A percentile compares a stretch with the other conserved stretches of the same genome.
Conservation (phyloP, 1,140 invertebrate genomes). For the Caenorhabditis briggsae region DNA sequence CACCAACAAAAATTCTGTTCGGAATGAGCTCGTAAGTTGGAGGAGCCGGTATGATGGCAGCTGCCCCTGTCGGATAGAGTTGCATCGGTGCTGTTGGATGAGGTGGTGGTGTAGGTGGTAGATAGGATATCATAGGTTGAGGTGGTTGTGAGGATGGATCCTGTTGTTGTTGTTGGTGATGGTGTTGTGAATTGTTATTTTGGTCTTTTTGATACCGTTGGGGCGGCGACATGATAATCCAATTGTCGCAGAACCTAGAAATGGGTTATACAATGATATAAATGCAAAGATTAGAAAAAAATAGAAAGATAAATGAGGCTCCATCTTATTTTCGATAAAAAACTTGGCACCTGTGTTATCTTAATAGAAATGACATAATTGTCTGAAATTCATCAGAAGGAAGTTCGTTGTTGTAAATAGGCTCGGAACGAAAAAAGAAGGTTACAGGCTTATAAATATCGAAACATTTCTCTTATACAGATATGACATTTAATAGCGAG, state of each 20-base stretch:
- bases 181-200: slow-evolving; percentile 17
- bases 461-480: no score
- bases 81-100: slow-evolving; percentile 1
- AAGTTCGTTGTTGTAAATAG: no score
- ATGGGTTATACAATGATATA: no score
- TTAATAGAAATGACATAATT: no score
- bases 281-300: no score
- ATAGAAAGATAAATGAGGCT: no score
- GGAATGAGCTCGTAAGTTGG: slow-evolving; percentile 60
- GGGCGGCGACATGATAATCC: slow-evolving; percentile 6
- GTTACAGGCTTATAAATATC: no score
- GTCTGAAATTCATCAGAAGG: no score
- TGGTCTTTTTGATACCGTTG: slow-evolving; percentile 16
- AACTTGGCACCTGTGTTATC: no score
- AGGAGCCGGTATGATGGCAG: slow-evolving; percentile 31
- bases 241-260: not conserved
- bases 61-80: slow-evolving; percentile 15
- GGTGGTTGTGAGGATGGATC: not conserved
- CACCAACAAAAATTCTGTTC: slow-evolving; percentile 61
- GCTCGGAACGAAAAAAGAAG: no score
- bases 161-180: not conserved
- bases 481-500: no score
- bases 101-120: not conserved
- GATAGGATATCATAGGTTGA: not conserved
- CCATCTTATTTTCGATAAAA: no score